Percentiles rank a stretch among this genome's conserved stretches.
phyloP scores from a whole-genome alignment of 2,888 invertebrate genomes.

The Parnassius mnemosyne region DNA sequence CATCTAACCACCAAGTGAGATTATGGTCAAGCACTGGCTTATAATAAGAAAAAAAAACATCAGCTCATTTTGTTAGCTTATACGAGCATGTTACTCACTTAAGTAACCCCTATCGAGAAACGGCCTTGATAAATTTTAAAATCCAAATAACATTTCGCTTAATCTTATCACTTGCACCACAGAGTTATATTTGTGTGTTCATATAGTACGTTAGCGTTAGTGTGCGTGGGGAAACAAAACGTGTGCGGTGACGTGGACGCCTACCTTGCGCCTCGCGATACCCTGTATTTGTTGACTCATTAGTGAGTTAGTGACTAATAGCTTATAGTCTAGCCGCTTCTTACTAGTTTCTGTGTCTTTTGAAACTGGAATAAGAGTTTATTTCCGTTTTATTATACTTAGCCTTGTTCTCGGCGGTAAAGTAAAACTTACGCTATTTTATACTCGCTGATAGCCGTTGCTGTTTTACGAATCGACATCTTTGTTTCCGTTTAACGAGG shows the following conservation, averaged over 20 bases:
- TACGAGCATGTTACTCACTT: no score
- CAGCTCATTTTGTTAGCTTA: no score
- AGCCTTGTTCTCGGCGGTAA: not conserved
- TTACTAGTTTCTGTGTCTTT: conserved; percentile 12
- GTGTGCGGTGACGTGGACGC: conserved; percentile 11
- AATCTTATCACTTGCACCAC: conserved; percentile 19
- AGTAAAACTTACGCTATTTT: not conserved
- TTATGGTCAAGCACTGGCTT: no score
- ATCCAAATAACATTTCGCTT: no score
- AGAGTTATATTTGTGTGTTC: not conserved
- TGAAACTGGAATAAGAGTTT: not conserved
- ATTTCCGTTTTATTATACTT: not conserved
- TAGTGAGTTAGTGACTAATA: conserved; percentile 19
- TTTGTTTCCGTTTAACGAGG: not conserved
- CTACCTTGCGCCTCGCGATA: conserved; percentile 1
- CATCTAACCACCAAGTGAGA: no score
- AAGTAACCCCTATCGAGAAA: no score
- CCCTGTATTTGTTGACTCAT: conserved; percentile 20
- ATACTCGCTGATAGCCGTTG: no score
- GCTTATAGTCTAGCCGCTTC: conserved; percentile 9
- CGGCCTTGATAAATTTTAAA: no score
- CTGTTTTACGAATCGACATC: not conserved
- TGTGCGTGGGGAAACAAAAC: conserved; percentile 10
- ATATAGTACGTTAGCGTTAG: not conserved
- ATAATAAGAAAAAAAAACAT: no score